Evolutionary conservation across 2,113 vertebrate genomes (phyloP), one percentile per base, ranked within the genome.

Genomic region (Sminthopsis crassicaudata): DNA sequence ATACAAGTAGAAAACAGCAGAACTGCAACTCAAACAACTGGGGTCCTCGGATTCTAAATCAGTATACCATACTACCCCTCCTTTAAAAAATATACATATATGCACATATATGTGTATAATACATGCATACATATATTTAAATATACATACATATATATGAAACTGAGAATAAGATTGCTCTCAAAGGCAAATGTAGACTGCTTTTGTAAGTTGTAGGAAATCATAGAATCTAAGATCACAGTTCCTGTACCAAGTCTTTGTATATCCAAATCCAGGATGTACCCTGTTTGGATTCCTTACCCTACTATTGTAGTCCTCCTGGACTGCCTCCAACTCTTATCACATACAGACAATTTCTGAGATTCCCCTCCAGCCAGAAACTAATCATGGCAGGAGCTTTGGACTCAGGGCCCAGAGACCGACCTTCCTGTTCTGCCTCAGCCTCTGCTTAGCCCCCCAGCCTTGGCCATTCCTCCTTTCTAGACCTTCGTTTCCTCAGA

Each of bases 231-330:
- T 52, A 90, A 93, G 89, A 54, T 91, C 25, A 12, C 84, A 91
- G 93, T 93, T 42, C 5, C 3, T 46, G 8, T 52, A 94, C 90
- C 52, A 93, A 6, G 0, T n/a, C 5, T 93, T 94, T 96, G 30
- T n/a, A 94, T 94, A 93, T 94, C 67, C 90, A 94, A 94, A 48
- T 48, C 36, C 46, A 92, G 92, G 50, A 48, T 94, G 30, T 94
- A 14, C 95, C 50, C 90, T 90, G 57, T 94, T 95, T 94, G 27
- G 91, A 14, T 54, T 60, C 55, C 10, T 93, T 90, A 90, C 51
- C 55, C 89, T 96, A 84, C 93, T 95, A 24, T 88, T 96, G 93
- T 92, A 95, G 93, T 96, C 89, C 88, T 90, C 94, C 90, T 57
- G 93, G 89, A 92, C 53, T 91, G 93, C 30, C 60, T 90, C 53